Conservation (phyloP, 2,113 vertebrate genomes). For the Vombatus ursinus region DNA sequence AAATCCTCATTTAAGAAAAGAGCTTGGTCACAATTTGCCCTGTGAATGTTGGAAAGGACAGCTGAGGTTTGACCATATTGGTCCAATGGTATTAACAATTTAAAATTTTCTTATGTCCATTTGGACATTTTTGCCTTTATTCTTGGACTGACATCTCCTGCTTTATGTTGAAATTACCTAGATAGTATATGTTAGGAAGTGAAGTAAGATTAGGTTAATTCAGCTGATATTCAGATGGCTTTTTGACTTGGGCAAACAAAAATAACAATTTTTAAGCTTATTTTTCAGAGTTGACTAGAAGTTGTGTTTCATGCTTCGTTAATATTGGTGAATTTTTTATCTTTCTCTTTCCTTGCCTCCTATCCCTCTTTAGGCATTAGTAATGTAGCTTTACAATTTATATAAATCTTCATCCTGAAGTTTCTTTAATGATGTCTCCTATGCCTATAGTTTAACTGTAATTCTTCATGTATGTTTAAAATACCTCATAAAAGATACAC, state of each 20-base stretch:
- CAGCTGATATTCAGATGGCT: neutral
- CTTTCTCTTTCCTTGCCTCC: constrained; percentile 41
- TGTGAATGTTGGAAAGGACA: constrained; percentile 46
- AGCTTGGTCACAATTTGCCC: constrained; percentile 15
- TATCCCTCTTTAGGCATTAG: neutral
- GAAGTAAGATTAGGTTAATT: neutral
- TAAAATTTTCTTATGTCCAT: constrained; percentile 7
- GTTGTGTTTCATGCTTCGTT: neutral
- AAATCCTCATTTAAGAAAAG: constrained; percentile 21
- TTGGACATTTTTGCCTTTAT: constrained; percentile 35
- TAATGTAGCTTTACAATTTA: neutral
- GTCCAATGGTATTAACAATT: constrained; percentile 40
- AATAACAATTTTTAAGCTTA: constrained; percentile 33
- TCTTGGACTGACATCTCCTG: neutral
- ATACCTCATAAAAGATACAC: constrained; percentile 44
- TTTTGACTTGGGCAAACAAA: constrained; percentile 45
- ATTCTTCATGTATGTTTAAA: constrained; percentile 39
- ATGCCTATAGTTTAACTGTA: neutral
- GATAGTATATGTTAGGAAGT: neutral
- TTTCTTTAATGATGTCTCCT: neutral
- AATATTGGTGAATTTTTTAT: constrained; percentile 55
- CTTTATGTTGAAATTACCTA: neutral
- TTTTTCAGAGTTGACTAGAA: constrained; percentile 45
- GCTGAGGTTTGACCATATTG: constrained; percentile 15
- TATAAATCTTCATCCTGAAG: neutral